phyloP scores from a whole-genome alignment of 2,797 vertebrate genomes.

The Ataeniobius toweri region DNA sequence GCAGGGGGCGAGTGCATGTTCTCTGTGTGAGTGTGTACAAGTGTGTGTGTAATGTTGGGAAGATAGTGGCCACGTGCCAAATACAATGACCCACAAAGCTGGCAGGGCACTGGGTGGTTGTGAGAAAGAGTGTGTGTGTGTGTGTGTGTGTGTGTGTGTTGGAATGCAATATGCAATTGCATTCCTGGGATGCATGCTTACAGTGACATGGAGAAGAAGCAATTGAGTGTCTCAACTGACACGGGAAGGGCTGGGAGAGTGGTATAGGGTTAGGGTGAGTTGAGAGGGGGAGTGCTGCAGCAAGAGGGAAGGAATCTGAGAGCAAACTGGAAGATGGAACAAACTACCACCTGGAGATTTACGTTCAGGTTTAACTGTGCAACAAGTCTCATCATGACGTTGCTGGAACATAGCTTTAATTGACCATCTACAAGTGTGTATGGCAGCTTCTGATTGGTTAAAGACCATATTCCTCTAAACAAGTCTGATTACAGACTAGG shows the following conservation, averaged over 20 bases:
- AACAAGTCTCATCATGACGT: background rate
- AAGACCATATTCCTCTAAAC: background rate
- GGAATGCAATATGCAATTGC: slow-evolving; percentile 61
- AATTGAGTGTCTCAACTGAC: slow-evolving; percentile 45
- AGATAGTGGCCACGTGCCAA: slow-evolving; percentile 82
- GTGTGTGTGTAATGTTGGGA: slow-evolving; percentile 43
- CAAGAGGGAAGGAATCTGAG: slow-evolving; percentile 2
- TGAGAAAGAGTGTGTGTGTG: slow-evolving; percentile 31
- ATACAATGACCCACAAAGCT: slow-evolving; percentile 82
- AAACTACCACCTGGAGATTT: background rate
- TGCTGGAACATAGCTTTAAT: background rate
- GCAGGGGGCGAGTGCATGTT: slow-evolving; percentile 61
- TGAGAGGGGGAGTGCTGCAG: slow-evolving; percentile 12
- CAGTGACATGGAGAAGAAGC: slow-evolving; percentile 70
- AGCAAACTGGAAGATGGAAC: background rate
- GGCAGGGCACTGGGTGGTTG: slow-evolving; percentile 70
- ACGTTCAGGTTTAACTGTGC: background rate
- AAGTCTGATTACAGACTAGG: background rate
- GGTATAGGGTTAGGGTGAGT: background rate
- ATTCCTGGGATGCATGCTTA: slow-evolving; percentile 79
- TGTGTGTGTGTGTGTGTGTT: slow-evolving; percentile 28
- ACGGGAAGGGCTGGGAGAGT: slow-evolving; percentile 13
- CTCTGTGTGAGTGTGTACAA: slow-evolving; percentile 30
- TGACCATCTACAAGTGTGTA: background rate
- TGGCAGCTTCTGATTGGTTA: background rate